Base-by-base conservation (phyloP, 2,113 vertebrate genomes). In the Nanger granti region DNA sequence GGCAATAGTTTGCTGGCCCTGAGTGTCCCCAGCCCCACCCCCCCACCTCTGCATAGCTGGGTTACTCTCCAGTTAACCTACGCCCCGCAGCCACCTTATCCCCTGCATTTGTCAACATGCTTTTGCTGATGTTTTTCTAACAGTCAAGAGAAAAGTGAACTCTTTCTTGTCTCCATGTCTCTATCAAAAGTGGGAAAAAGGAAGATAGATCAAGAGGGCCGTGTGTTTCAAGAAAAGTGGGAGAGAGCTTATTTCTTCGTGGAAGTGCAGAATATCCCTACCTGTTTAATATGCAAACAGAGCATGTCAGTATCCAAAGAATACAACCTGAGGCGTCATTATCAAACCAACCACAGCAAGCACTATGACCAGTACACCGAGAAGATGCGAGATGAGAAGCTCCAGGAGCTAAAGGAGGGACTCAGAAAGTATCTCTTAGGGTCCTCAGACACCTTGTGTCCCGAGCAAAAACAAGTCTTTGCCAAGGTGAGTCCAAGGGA, bases 181-280 rank as follows among this genome's bases (percentile, higher is more conserved):
- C 89, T 95, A 0, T 69, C 37, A 18, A 49, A 97, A 98, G 98
- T 98, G 93, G 98, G 98, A 14, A 98, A 98, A 76, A 97, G 97
- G 20, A 98, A 98, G 96, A 98, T 98, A 54, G 97, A 98, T 96
- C 98, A 97, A 6, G 98, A 98, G 95, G 97, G 98, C 87, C 98
- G 98, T 1, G 86, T 98, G 26, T 98, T 98, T 37, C 98, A 98
- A 31, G 98, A 98, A 28, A 98, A 98, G 92, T 98, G 98, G 98
- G 98, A 98, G 96, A 80, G 97, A 34, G 98, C 98, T 0, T 98
- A 98, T 60, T 98, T 98, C 97, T 98, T 98, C 52, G 89, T 97
- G 94, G 97, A 98, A 57, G 97, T 98, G 79, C 97, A 98, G 89
- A 98, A 82, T 11, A 82, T 97, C 2, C 98, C 97, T 13, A 98